Evolutionary conservation across 1,140 invertebrate genomes (phyloP).

Genomic region (Conus betulinus): DNA sequence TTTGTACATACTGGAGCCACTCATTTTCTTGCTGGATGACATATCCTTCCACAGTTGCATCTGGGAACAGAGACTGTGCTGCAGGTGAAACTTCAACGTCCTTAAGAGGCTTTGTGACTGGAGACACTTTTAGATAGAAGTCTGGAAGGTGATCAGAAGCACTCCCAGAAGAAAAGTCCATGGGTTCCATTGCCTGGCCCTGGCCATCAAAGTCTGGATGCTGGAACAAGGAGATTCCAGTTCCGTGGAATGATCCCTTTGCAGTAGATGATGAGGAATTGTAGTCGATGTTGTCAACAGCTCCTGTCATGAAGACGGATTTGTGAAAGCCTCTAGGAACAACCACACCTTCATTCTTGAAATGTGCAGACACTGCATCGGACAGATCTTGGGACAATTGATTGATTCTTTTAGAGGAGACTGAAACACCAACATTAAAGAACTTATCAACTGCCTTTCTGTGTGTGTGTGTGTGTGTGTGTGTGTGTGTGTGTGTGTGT

Average conservation of each 20-base stretch:
- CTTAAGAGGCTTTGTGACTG: neutral
- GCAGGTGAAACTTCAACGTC: neutral
- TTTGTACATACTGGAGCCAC: conserved; percentile 4
- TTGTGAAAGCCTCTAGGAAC: neutral
- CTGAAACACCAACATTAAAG: neutral
- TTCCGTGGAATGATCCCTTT: neutral
- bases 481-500: no score
- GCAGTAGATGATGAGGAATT: conserved; percentile 18
- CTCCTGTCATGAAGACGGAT: conserved; percentile 4
- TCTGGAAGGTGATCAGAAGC: conserved; percentile 3
- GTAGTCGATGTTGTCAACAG: conserved; percentile 7
- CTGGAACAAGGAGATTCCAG: neutral
- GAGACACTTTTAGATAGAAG: neutral
- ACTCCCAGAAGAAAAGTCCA: neutral
- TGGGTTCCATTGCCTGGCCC: conserved; percentile 4
- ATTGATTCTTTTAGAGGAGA: conserved; percentile 6
- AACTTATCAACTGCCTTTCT: neutral
- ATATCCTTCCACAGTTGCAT: neutral
- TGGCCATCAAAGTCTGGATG: conserved; percentile 11
- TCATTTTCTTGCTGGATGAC: neutral
- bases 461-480: neutral
- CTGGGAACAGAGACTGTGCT: neutral
- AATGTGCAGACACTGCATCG: neutral
- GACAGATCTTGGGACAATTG: neutral
- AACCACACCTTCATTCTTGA: conserved; percentile 8